Base-by-base conservation (phyloP, 1,140 invertebrate species). In the Cydia pomonella region DNA sequence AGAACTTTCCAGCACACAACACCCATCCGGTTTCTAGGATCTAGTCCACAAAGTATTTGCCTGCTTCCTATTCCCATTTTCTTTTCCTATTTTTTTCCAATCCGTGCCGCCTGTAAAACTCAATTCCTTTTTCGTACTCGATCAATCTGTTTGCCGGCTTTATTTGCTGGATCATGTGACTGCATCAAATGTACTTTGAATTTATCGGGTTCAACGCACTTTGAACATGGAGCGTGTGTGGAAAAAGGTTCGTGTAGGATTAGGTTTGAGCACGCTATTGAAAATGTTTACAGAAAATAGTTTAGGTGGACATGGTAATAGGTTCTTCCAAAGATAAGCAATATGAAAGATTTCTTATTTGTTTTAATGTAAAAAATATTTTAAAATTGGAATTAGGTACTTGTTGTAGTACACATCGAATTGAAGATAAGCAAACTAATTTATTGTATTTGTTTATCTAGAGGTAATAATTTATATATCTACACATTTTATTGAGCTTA, bases 141-240 rank as follows among this genome's bases (percentile, higher is more conserved):
- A 69, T 69, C 64, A 69, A 69, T 69, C 29, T 69, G 64, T 69
- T 69, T 69, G 64, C 64, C 64, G 29, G 27, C 64, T 69, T 33
- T 69, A 69, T 69, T 69, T 69, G 64, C 64, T 18, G 64, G 64
- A 69, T 69, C 64, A 69, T 69, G 64, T 69, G 64, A 38, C 64
- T 69, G 64, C 64, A 69, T 66, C 63, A 66, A 38, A 69, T 33
- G 29, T 33, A 38, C 64, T 41, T 69, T 69, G 64, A 69, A 69
- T 69, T 69, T 66, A 66, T 66, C 29, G 64, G 64, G 64, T 29
- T 69, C 64, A 69, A 18, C 18, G 64, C 6, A 38, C 64, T 69
- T 33, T n/a, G 64, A 69, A 13, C 33, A 69, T n/a, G 16, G 29
- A 38, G 27, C 64, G 41, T 69, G 64, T 66, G 63, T 69, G 64